phyloP scores from a whole-genome alignment of 2,113 vertebrate genomes.

The Myrmophylax atrothorax region DNA sequence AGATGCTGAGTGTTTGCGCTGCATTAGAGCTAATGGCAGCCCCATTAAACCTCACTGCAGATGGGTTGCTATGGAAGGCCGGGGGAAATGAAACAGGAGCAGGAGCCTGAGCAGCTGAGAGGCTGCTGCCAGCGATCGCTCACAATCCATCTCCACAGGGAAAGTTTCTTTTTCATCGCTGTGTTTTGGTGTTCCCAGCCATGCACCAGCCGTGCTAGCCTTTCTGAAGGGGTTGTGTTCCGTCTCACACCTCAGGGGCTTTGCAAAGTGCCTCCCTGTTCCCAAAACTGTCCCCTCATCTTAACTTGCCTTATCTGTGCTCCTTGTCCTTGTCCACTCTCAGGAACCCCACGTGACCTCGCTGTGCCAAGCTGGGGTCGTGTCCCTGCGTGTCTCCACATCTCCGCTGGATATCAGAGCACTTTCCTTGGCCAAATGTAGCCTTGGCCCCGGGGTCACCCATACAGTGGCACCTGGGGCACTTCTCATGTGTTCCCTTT shows the following conservation, averaged over 20 bases:
- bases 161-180: background rate
- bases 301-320: background rate
- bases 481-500: fast-evolving
- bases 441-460: background rate
- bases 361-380: fast-evolving
- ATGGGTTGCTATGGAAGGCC: constrained; percentile 86
- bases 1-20: constrained; percentile 88
- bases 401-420: fast-evolving
- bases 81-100: constrained; percentile 58
- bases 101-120: constrained; percentile 73
- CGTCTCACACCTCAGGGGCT: background rate
- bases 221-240: background rate
- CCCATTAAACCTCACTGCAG: constrained; percentile 85
- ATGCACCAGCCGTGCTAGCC: fast-evolving
- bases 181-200: background rate
- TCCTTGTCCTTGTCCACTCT: fast-evolving
- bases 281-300: fast-evolving
- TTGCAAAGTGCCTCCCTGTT: background rate
- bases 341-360: background rate
- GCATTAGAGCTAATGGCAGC: constrained; percentile 91
- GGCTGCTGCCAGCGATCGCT: constrained; percentile 84
- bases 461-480: too few species aligned
- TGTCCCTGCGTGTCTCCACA: background rate
- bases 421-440: background rate
- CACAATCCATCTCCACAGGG: background rate